Conservation (phyloP, 1,140 invertebrate genomes). For the Fragariocoptes setiger region DNA sequence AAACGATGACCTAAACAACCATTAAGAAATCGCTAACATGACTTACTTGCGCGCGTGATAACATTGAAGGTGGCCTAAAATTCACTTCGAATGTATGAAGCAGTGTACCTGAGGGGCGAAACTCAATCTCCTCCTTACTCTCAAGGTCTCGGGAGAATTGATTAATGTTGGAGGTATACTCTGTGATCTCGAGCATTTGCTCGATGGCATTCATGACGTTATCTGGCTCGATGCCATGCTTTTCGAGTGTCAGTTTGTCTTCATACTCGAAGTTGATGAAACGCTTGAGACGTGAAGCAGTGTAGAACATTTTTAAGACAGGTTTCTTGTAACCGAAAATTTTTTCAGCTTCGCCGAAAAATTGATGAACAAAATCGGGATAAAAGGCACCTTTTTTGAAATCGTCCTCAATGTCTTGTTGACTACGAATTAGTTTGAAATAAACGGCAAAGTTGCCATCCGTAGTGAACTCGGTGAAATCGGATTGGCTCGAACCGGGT, state of each 20-base stretch:
- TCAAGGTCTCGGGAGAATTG: conserved; percentile 27
- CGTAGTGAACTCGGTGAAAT: background rate
- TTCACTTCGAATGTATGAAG: conserved; percentile 21
- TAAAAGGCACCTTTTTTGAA: conserved; percentile 23
- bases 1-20: no score
- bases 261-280: conserved; percentile 31
- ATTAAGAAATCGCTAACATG: no score
- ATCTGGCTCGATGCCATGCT: conserved; percentile 27
- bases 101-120: conserved; percentile 34
- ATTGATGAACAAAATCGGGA: conserved; percentile 69
- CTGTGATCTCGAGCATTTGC: conserved; percentile 20
- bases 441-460: conserved; percentile 10
- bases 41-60: no score
- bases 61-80: background rate
- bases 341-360: conserved; percentile 63
- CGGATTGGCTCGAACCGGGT: background rate
- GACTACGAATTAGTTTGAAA: conserved; percentile 22
- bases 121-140: conserved; percentile 28
- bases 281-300: conserved; percentile 38
- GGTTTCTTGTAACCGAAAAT: conserved; percentile 73
- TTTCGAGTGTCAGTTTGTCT: conserved; percentile 24
- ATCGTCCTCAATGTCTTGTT: conserved; percentile 35
- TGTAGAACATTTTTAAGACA: conserved; percentile 42
- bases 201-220: conserved; percentile 36
- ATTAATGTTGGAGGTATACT: conserved; percentile 30